Evolutionary conservation across 2,113 vertebrate genomes (phyloP), one percentile per base, ranked within the genome.

Genomic region (Coptodon bakossiorum): DNA sequence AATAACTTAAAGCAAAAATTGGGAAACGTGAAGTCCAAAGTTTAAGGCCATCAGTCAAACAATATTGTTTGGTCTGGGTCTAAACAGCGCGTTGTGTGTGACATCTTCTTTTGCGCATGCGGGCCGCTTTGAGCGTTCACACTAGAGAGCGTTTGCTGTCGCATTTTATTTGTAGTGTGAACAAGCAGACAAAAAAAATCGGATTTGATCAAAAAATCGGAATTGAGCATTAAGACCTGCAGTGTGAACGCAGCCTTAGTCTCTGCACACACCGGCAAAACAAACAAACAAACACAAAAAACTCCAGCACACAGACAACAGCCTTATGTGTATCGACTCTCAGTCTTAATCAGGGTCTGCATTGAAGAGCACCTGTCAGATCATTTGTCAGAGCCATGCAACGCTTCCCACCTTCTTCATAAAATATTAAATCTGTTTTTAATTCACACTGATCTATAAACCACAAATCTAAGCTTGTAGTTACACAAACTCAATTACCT

Each of bases 401-500:
- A n/a, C 5, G 9, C 4, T 54, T 16, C 38, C 40, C 13, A 73
- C 38, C 24, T 27, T 73, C 38, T 45, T 73, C 12, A 17, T 73
- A 45, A 73, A 73, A 45, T 73, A 73, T 71, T 71, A 71, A 0
- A 43, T 45, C 66, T 38, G 34, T 40, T 56, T 40, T 52, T 38
- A 38, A 66, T 38, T 66, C 34, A 22, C 13, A 66, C 22, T 38
- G 34, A 66, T 66, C 34, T 38, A 66, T 66, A 66, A 66, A 66
- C 19, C 61, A 66, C 34, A 66, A 66, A 66, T 66, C 6, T 38
- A 38, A 66, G 34, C 34, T 66, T 22, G 34, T 38, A 38, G 4
- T 38, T 68, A 38, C 19, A 68, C 19, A 38, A 13, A 63, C 53
- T 5, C 6, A 52, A 80, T 87, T 92, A 98, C 99, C 97, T 99